A percentile compares a stretch with the other conserved stretches of the same genome.
phyloP scores from a whole-genome alignment of 2,797 vertebrate genomes.

The Paedocypris micromegethes region DNA sequence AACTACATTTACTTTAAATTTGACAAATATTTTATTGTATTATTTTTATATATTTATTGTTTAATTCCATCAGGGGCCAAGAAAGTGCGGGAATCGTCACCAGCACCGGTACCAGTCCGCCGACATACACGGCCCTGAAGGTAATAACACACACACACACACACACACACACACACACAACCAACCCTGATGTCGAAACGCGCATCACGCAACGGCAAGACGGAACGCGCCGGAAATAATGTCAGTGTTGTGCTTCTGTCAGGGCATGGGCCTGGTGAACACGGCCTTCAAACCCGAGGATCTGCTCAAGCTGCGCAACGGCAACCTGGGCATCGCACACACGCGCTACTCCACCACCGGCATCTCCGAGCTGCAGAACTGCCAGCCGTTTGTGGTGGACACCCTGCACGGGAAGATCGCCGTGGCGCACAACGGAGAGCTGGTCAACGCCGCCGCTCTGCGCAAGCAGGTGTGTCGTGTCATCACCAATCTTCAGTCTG shows the following conservation, averaged over 20 bases:
- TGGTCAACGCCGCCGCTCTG: conserved; percentile 83
- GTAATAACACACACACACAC: conserved; percentile 61
- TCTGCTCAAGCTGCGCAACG: conserved; percentile 83
- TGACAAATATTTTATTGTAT: background rate
- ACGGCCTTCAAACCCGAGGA: conserved; percentile 84
- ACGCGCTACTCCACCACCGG: conserved; percentile 94
- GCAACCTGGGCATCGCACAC: conserved; percentile 94
- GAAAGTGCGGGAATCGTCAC: conserved; percentile 96
- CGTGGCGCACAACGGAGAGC: conserved; percentile 94
- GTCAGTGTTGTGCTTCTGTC: conserved; percentile 3
- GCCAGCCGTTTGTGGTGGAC: conserved; percentile 97
- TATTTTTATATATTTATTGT: conserved; percentile 28
- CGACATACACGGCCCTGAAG: conserved; percentile 85
- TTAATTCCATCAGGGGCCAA: conserved; percentile 76
- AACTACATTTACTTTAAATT: no score
- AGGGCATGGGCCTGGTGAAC: conserved; percentile 98
- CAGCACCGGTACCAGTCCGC: conserved; percentile 82
- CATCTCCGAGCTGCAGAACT: conserved; percentile 93
- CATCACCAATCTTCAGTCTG: no score
- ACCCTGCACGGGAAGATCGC: conserved; percentile 95
- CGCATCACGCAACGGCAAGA: no score
- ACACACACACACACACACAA: no score
- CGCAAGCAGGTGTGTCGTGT: conserved; percentile 76
- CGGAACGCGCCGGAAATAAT: conserved; percentile 7
- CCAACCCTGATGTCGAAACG: no score